phyloP scores from a whole-genome alignment of 2,113 vertebrate species.

The Perognathus longimembris region DNA sequence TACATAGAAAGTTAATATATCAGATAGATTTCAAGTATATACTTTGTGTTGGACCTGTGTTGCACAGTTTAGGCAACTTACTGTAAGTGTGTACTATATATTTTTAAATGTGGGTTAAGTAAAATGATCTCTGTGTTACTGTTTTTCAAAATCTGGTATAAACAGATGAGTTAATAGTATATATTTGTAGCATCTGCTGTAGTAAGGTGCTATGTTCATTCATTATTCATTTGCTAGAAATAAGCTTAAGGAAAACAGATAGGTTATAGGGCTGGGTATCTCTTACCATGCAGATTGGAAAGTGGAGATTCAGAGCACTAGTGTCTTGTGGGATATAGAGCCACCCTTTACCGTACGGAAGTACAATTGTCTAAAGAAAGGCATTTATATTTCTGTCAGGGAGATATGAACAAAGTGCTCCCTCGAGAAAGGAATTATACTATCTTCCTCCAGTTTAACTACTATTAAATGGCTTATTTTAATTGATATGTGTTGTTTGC shows the following conservation, averaged over 20 bases:
- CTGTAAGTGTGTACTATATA: not conserved
- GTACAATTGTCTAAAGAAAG: conserved; percentile 32
- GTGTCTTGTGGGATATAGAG: conserved; percentile 27
- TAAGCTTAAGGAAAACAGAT: conserved; percentile 37
- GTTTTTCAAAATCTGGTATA: conserved; percentile 11
- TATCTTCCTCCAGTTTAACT: conserved; percentile 45
- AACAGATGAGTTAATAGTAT: conserved; percentile 34
- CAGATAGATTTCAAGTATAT: conserved; percentile 2
- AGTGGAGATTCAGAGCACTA: not conserved
- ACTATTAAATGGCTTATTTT: conserved; percentile 46
- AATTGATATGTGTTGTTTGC: conserved; percentile 17
- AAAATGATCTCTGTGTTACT: conserved; percentile 18
- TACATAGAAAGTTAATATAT: conserved; percentile 13
- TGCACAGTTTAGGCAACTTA: not conserved
- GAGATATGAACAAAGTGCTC: conserved; percentile 23
- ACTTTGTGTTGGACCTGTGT: not conserved
- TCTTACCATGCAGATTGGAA: not conserved
- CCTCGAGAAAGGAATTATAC: conserved; percentile 14
- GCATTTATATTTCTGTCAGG: conserved; percentile 35
- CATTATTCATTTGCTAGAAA: conserved; percentile 29
- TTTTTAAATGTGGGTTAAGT: not conserved
- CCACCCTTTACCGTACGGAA: not conserved
- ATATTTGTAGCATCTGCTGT: not conserved
- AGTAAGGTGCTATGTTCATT: not conserved
- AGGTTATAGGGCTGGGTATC: not conserved